Percentiles rank a stretch among this genome's conserved stretches.
Evolutionary conservation across 1,140 invertebrate species (phyloP).

Genomic region (Apocrypta bakeri): DNA sequence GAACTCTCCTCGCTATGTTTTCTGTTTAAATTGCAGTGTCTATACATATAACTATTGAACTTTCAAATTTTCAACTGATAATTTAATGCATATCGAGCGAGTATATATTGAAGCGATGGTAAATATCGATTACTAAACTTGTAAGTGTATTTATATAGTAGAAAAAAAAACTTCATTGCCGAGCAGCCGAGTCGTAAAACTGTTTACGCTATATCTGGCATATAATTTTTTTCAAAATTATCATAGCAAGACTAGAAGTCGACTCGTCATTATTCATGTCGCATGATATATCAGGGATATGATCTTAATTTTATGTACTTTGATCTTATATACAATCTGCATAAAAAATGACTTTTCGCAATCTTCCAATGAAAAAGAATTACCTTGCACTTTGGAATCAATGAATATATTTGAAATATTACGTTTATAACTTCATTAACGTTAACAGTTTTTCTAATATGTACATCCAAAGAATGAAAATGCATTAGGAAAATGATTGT

Average conservation of each 20-base stretch:
- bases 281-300: no score
- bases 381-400: not conserved
- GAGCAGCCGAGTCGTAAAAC: no score
- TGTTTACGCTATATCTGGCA: not conserved
- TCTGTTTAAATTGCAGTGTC: not conserved
- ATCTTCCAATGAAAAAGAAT: not conserved
- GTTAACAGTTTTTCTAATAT: no score
- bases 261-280: no score
- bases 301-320: not conserved
- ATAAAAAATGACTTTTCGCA: not conserved
- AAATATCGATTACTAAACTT: slow-evolving; percentile 1
- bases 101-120: not conserved
- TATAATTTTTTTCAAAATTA: not conserved
- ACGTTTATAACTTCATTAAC: not conserved
- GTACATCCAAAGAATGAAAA: no score
- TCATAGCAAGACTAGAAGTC: not conserved
- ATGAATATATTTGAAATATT: not conserved
- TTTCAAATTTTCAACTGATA: not conserved
- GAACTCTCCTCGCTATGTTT: not conserved
- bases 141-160: not conserved
- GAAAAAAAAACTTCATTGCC: not conserved
- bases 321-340: not conserved
- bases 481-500: not conserved
- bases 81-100: not conserved
- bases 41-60: not conserved